Evolutionary conservation across 1,140 invertebrate genomes (phyloP).

Genomic region (Drosophila sulfurigaster): DNA sequence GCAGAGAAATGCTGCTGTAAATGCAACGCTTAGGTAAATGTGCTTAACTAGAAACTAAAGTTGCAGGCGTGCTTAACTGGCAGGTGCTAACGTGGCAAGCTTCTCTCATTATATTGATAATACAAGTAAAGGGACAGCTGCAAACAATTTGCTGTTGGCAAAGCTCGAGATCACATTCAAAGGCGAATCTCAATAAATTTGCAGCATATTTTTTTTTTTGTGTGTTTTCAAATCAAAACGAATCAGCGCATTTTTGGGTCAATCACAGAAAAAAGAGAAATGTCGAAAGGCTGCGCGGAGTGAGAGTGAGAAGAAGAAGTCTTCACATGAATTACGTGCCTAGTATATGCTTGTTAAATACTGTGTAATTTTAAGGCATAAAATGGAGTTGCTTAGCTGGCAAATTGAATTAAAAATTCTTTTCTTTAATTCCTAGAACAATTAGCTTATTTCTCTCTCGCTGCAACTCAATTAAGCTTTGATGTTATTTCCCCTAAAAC

Average conservation of each 20-base stretch:
- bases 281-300: neutral
- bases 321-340: conserved; percentile 62
- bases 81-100: conserved; percentile 59
- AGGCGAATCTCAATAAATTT: conserved; percentile 44
- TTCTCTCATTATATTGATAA: conserved; percentile 3
- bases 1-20: conserved; percentile 14
- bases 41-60: conserved; percentile 34
- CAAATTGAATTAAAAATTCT: neutral
- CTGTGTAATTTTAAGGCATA: neutral
- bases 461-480: too few species aligned
- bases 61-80: conserved; percentile 50
- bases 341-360: conserved; percentile 45
- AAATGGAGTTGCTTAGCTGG: neutral
- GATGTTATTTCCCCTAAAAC: too few species aligned
- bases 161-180: conserved; percentile 6
- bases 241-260: conserved; percentile 80
- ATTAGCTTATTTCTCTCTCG: neutral
- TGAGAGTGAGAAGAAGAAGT: neutral
- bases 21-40: conserved; percentile 44
- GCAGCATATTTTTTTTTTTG: conserved; percentile 74
- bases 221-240: conserved; percentile 80
- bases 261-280: conserved; percentile 55
- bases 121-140: neutral
- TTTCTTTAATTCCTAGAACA: neutral
- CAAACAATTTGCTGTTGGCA: conserved; percentile 42